These are phyloP conservation scores for Cherax destructor DNA, from an alignment of 1,140 invertebrate genomes.

Conservation along the genomic window DNA sequence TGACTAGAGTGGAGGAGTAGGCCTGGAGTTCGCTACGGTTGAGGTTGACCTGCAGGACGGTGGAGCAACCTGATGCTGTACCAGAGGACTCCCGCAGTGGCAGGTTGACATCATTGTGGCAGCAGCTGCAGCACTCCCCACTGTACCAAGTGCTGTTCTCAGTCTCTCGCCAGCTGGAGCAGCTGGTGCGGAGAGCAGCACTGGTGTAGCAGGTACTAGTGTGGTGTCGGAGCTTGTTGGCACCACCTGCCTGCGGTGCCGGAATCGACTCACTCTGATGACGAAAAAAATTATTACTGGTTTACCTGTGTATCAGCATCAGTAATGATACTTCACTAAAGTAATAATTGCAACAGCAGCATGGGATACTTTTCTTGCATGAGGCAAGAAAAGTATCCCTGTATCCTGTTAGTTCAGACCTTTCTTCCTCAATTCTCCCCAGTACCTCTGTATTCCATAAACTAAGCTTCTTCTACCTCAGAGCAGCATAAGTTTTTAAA, in stretches of 20 bases:
- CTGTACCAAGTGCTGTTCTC: slow-evolving; percentile 47
- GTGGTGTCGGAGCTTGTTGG: not conserved
- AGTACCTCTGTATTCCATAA: too few relatives aligned
- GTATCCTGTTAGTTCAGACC: too few relatives aligned
- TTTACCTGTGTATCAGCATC: not conserved
- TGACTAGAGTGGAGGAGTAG: not conserved
- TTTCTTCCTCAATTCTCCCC: too few relatives aligned
- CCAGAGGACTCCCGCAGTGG: slow-evolving; percentile 8
- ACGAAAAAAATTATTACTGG: not conserved
- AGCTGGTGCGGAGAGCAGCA: slow-evolving; percentile 11
- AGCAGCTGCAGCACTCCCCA: slow-evolving; percentile 44
- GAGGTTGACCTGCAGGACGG: slow-evolving; percentile 25
- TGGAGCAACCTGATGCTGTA: slow-evolving; percentile 39
- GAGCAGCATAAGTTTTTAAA: too few relatives aligned
- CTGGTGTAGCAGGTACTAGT: slow-evolving; percentile 20
- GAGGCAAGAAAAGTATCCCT: too few relatives aligned
- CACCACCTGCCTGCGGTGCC: not conserved
- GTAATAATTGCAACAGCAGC: too few relatives aligned
- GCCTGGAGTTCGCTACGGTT: not conserved
- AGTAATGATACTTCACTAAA: too few relatives aligned
- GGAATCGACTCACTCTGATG: slow-evolving; percentile 12
- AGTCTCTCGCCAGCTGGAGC: slow-evolving; percentile 29
- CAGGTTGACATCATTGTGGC: slow-evolving; percentile 28
- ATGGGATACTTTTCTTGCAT: too few relatives aligned
- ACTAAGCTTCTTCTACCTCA: too few relatives aligned